Conservation (phyloP, 2,797 vertebrate genomes). For the Nyctibius grandis region DNA sequence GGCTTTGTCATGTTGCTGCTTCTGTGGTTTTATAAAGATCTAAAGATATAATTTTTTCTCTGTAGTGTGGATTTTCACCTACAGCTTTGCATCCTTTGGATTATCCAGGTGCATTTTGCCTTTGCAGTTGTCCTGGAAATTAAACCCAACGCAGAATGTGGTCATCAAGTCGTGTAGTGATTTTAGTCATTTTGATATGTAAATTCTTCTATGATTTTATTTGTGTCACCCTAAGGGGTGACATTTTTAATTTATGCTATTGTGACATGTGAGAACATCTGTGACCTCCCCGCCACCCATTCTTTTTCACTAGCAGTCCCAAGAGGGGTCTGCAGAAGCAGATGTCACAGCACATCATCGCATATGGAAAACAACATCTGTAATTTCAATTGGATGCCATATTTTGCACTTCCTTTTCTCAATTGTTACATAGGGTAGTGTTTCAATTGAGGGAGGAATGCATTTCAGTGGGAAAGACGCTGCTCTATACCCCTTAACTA, state of each 20-base stretch:
- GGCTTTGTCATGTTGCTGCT: neutral
- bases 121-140: neutral
- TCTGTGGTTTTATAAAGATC: neutral
- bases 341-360: neutral
- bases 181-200: neutral
- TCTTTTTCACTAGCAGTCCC: neutral
- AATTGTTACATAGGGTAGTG: neutral
- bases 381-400: neutral
- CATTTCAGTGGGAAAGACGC: neutral
- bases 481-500: neutral
- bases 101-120: neutral
- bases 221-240: neutral
- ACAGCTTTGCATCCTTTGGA: neutral
- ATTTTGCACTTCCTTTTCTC: slow-evolving; percentile 31
- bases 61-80: neutral
- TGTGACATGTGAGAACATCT: slow-evolving; percentile 13
- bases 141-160: fast-evolving
- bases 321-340: neutral
- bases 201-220: neutral
- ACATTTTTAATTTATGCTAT: neutral
- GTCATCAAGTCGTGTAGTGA: neutral
- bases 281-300: neutral
- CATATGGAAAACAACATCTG: slow-evolving; percentile 17
- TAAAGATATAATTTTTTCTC: neutral
- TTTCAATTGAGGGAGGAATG: neutral